These are phyloP conservation scores for Tangara arthus DNA, from an alignment of 2,797 vertebrate species.

Conservation along the genomic window DNA sequence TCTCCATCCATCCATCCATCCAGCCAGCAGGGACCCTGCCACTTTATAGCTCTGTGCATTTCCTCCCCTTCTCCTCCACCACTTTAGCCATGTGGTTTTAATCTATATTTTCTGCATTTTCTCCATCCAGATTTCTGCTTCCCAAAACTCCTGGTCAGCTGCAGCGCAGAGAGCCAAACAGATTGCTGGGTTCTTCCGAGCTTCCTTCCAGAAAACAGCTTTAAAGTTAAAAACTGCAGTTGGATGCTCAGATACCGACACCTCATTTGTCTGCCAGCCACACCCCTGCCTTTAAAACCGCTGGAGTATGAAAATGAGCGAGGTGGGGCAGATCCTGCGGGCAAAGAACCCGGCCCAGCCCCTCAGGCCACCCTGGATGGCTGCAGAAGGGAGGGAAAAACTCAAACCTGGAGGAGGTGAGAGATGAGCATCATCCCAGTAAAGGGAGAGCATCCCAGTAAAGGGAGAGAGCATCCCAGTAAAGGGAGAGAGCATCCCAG, in stretches of 20 bases:
- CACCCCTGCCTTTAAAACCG: neutral
- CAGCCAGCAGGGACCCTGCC: neutral
- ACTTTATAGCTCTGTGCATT: neutral
- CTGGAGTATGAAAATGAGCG: neutral
- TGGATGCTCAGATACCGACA: neutral
- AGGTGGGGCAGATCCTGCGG: neutral
- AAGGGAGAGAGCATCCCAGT: too few relatives aligned
- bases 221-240: neutral
- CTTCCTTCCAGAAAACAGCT: conserved; percentile 41
- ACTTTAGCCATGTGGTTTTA: conserved; percentile 19
- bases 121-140: conserved; percentile 28
- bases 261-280: neutral
- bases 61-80: neutral
- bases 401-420: neutral
- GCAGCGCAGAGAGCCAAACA: conserved; percentile 17
- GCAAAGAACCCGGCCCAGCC: neutral
- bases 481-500: neutral
- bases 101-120: conserved; percentile 45
- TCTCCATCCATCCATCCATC: neutral
- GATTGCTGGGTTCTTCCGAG: conserved; percentile 53
- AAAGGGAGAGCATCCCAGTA: neutral
- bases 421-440: neutral
- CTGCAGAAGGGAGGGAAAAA: neutral
- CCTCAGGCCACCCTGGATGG: neutral
- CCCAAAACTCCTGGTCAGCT: conserved; percentile 50